Evolutionary conservation across 1,140 invertebrate genomes (phyloP), one percentile per base, ranked within the genome.

Genomic region (Bombus haemorrhoidalis): DNA sequence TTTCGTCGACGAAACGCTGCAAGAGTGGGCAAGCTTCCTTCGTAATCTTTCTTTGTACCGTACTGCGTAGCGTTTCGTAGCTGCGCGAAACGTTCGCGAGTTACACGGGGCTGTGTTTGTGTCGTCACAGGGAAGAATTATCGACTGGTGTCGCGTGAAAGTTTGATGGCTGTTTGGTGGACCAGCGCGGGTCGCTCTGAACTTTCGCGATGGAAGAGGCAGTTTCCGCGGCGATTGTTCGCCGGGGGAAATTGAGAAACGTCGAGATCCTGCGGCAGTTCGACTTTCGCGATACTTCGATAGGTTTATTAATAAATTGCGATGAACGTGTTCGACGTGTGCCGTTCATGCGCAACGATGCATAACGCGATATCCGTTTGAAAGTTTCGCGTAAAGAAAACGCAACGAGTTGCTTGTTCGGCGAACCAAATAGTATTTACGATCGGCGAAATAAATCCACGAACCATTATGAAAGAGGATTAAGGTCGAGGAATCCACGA

Each of bases 391-490:
- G 15, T 25, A 6, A 12, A 28, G 25, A 41, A 39, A 25, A 69
- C 34, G 32, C 10, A 59, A 75, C 59, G 25, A 74, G 66, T 83
- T 66, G 41, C 57, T 66, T 9, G 6, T 3, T 15, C 32, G 13
- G 2, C 34, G 28, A 25, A 66, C 18, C 8, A 18, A 43, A 75
- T 25, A n/a, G 32, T 15, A 32, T 22, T 22, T 1, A 4, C 32
- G 78, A 68, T 37, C 22, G 15, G n/a, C 15, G 8, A 32, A 43
- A n/a, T 34, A 13, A n/a, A 69, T 15, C 10, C 15, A 13, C 10
- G 28, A 39, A 37, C 41, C 59, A 66, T 83, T 76, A 76, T 47
- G 59, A 83, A 41, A 15, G 41, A n/a, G 73, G 81, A 83, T 76
- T 53, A 68, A 34, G 72, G 72, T 47, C 18, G 28, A 39, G 13